Evolutionary conservation across 2,797 vertebrate genomes (phyloP).

Genomic region (Leptoclinus maculatus): DNA sequence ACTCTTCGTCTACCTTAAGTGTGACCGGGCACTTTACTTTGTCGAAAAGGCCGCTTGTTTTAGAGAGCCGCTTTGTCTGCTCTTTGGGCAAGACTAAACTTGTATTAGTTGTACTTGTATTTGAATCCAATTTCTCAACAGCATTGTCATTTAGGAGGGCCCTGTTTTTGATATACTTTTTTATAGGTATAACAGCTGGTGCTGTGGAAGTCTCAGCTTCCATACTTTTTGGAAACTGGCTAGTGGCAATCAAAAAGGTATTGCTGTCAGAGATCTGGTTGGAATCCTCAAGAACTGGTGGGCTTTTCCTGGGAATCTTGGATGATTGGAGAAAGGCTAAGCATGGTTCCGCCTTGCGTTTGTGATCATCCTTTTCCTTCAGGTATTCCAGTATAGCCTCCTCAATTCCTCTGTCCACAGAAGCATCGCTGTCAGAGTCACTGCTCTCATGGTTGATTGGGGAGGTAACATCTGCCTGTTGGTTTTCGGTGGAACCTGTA

Average conservation of each 20-base stretch:
- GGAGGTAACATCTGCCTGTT: constrained; percentile 44
- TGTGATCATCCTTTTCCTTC: constrained; percentile 86
- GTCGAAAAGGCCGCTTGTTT: constrained; percentile 44
- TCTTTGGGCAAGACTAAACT: constrained; percentile 43
- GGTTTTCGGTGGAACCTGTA: constrained; percentile 57
- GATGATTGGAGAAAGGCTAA: constrained; percentile 60
- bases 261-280: constrained; percentile 71
- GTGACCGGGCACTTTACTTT: constrained; percentile 54
- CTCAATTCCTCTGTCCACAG: constrained; percentile 95
- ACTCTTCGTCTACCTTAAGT: constrained; percentile 65
- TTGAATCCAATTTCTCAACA: constrained; percentile 60
- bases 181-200: constrained; percentile 58
- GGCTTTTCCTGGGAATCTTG: constrained; percentile 73
- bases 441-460: constrained; percentile 72
- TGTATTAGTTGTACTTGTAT: constrained; percentile 51
- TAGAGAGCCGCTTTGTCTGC: constrained; percentile 50
- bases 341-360: constrained; percentile 77
- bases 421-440: constrained; percentile 94
- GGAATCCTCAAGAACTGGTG: constrained; percentile 60
- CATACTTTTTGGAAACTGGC: constrained; percentile 69
- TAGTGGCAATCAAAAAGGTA: constrained; percentile 69
- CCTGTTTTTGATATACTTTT: constrained; percentile 80
- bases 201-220: constrained; percentile 54
- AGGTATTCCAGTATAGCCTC: constrained; percentile 97
- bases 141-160: constrained; percentile 61